These are phyloP conservation scores for Triplophysa yarkandensis DNA, from an alignment of 2,797 vertebrate genomes.

Conservation along the genomic window DNA sequence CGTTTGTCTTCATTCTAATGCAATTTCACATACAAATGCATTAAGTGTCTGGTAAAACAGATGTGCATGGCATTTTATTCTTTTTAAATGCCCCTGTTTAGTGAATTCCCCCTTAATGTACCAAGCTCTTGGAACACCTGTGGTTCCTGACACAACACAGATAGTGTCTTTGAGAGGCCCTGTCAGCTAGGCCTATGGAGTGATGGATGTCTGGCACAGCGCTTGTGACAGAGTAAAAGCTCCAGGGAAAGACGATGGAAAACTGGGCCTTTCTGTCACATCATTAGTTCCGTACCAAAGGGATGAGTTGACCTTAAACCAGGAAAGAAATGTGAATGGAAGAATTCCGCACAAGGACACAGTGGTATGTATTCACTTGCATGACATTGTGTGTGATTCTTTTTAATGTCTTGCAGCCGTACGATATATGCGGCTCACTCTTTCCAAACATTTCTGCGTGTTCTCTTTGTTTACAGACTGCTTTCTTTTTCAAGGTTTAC, in stretches of 20 bases:
- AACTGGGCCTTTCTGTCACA: conserved; percentile 53
- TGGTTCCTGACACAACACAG: conserved; percentile 68
- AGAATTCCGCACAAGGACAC: conserved; percentile 40
- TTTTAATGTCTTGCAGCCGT: conserved; percentile 1
- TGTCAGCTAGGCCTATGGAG: conserved; percentile 31
- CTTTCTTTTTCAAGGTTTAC: background rate
- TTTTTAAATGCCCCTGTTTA: background rate
- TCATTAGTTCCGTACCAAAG: conserved; percentile 55
- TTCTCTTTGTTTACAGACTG: background rate
- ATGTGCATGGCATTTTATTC: background rate
- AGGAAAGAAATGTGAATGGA: conserved; percentile 26
- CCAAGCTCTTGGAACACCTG: conserved; percentile 60
- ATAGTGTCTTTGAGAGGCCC: conserved; percentile 43
- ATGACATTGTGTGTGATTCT: conserved; percentile 10
- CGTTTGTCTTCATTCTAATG: background rate
- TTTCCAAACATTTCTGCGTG: background rate
- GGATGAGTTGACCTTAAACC: conserved; percentile 47
- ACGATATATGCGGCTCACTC: background rate
- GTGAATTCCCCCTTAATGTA: conserved; percentile 8
- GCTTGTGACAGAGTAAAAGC: conserved; percentile 54
- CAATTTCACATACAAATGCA: background rate
- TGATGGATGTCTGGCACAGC: conserved; percentile 57
- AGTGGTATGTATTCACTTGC: background rate
- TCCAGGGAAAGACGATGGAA: conserved; percentile 15
- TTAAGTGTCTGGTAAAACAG: background rate